Base-by-base conservation (phyloP, 2,888 invertebrate genomes). In the Drosophila hamatofila region DNA sequence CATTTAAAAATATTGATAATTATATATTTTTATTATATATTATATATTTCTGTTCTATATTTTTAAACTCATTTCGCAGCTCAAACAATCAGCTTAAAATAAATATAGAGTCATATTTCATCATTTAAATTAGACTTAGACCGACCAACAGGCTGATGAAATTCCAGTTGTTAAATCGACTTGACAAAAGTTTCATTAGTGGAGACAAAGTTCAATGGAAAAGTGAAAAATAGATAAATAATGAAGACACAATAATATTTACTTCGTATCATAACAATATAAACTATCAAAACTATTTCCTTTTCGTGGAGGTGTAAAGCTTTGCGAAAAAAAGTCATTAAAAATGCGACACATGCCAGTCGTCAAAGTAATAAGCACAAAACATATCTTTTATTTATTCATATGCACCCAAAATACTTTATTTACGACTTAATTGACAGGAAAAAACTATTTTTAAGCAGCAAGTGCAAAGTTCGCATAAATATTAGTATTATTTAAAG, bases 401-500 rank as follows among this genome's bases (percentile, higher is more conserved):
- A 44, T 42, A 11, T 30, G 7, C 18, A 39, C 6, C 41, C 23
- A 54, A 65, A 52, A 48, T 60, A 30, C 9, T 59, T 42, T 25
- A 39, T 23, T 42, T 25, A 23, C 18, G 42, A 59, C 18, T 59
- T 37, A 46, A 23, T 44, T 33, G n/a, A 42, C 42, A 5, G 4
- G 14, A 16, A 52, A 54, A 18, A 37, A 66, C 41, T 56, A 59
- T 62, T 59, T 62, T n/a, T n/a, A 55, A 48, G 27, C 46, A 42
- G 58, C 35, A 37, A 30, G 49, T 65, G 44, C 39, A 62, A 59
- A 67, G 65, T 41, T 68, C 68, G 23, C 61, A 72, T 33, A 54
- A 68, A 56, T 59, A 68, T 65, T 49, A 25, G 49, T 57, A 62
- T 59, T 68, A 64, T 67, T 63, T 64, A 48, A 60, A 52, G 39